Conservation (phyloP, 1,140 invertebrate species). For the Heterodera schachtii region DNA sequence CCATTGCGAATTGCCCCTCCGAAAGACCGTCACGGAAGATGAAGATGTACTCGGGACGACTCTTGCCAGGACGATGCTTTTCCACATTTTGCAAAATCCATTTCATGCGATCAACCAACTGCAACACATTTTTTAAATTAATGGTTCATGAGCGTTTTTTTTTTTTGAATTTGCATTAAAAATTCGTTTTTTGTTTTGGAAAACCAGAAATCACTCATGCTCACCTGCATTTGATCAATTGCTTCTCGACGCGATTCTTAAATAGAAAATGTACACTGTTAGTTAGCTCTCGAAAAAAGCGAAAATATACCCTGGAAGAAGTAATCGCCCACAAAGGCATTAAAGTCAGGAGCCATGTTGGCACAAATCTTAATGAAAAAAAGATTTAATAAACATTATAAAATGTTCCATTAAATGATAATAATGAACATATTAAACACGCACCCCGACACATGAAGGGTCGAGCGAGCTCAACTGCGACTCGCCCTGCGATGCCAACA, state of each 20-base stretch:
- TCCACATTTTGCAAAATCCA: slow-evolving; percentile 27
- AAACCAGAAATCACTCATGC: background rate
- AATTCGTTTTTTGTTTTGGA: background rate
- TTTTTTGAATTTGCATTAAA: background rate
- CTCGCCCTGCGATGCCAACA: slow-evolving; percentile 12
- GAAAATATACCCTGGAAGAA: slow-evolving; percentile 28
- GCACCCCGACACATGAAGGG: slow-evolving; percentile 35
- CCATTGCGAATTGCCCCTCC: slow-evolving; percentile 39
- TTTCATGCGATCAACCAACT: slow-evolving; percentile 2
- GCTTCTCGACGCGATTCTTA: slow-evolving; percentile 21
- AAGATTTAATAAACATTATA: background rate
- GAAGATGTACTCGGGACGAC: slow-evolving; percentile 21
- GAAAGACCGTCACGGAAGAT: slow-evolving; percentile 35
- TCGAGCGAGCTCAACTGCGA: slow-evolving; percentile 20
- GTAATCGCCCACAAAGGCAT: slow-evolving; percentile 32
- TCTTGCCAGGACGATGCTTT: slow-evolving; percentile 21
- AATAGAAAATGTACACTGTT: background rate
- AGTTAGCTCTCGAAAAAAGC: background rate
- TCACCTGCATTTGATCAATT: background rate
- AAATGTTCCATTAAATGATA: background rate
- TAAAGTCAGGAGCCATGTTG: slow-evolving; percentile 25
- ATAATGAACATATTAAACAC: background rate
- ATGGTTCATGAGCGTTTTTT: too few species aligned
- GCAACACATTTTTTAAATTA: too few species aligned
- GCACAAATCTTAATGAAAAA: slow-evolving; percentile 41